Base-by-base conservation (phyloP, 2,113 vertebrate genomes). In the Atrichornis clamosus region DNA sequence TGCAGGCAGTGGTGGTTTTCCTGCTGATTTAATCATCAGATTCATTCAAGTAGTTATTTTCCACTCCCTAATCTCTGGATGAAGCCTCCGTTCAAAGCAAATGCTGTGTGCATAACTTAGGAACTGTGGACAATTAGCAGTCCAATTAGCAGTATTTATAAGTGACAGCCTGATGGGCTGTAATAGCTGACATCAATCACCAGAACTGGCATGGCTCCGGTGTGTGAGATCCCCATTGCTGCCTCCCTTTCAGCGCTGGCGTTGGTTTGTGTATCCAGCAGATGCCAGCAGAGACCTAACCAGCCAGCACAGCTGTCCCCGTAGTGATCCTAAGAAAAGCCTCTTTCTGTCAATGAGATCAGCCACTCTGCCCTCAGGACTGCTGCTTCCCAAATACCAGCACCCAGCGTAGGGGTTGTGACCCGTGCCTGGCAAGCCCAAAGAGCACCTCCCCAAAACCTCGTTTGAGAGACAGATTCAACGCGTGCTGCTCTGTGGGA, bases 201-300 rank as follows among this genome's bases (percentile, higher is more conserved):
- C 76, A 50, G 49, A 55, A 58, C 22, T 0, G 8, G 58, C 53
- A 44, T 4, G 65, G 49, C 33, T 90, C 44, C 12, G 0, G 3
- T 15, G 24, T 7, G 28, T 1, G 2, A 42, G 74, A 74, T 6
- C 23, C 15, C 4, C 59, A 9, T 4, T 44, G 37, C 30, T 2
- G 12, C 58, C 63, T 47, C n/a, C 63, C 44, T 50, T 42, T 59
- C 79, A 77, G 62, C 68, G 0, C 50, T 70, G 59, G 18, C 22
- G 33, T 58, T 95, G 74, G 27, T 39, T 73, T 63, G 58, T 13
- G 6, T 20, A 30, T 50, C 86, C 90, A 88, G 89, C 7, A 96
- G 88, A n/a, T 88, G 94, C 88, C 94, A 90, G 84, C 87, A 94
- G 90, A 91, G 84, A 33, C 24, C 90, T 23, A 9, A 89, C 74